Conservation (phyloP, 2,888 invertebrate species). For the Adelognathus sp. region DNA sequence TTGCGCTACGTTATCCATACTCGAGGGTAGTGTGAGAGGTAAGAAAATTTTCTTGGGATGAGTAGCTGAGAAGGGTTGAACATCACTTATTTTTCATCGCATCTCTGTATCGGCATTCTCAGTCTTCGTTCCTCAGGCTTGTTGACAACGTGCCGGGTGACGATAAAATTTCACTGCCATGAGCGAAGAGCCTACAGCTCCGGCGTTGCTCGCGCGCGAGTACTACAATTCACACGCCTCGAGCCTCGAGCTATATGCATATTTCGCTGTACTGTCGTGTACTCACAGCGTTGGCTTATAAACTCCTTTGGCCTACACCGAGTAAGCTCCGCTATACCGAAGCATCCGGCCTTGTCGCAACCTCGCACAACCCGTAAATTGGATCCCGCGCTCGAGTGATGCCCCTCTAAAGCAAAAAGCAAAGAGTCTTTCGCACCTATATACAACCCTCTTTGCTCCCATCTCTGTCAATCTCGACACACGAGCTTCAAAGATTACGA, state of each 20-base stretch:
- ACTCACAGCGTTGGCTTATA: not conserved
- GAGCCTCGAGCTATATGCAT: not conserved
- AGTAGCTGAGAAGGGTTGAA: slow-evolving; percentile 19
- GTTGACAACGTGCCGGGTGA: slow-evolving; percentile 58
- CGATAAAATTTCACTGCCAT: slow-evolving; percentile 53
- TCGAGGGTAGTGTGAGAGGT: slow-evolving; percentile 17
- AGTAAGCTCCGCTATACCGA: slow-evolving; percentile 1
- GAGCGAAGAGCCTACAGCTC: slow-evolving; percentile 2
- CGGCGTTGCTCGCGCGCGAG: not conserved
- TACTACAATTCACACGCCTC: slow-evolving; percentile 12
- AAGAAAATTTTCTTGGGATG: slow-evolving; percentile 30
- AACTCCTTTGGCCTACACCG: slow-evolving; percentile 15
- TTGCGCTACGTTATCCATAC: slow-evolving; percentile 15
- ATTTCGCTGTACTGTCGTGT: not conserved
- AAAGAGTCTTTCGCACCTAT: slow-evolving; percentile 4
- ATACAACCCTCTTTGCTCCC: not conserved
- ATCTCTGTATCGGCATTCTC: slow-evolving; percentile 44
- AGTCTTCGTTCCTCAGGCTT: slow-evolving; percentile 59
- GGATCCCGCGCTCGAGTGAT: slow-evolving; percentile 14
- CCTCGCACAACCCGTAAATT: slow-evolving; percentile 44
- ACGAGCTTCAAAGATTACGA: not conserved
- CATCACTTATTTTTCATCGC: slow-evolving; percentile 35
- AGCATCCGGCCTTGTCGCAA: slow-evolving; percentile 41
- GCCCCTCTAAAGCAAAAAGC: not conserved
- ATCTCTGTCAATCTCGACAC: not conserved